These are phyloP conservation scores for Zonotrichia albicollis DNA, from an alignment of 2,797 vertebrate genomes.

Conservation along the genomic window DNA sequence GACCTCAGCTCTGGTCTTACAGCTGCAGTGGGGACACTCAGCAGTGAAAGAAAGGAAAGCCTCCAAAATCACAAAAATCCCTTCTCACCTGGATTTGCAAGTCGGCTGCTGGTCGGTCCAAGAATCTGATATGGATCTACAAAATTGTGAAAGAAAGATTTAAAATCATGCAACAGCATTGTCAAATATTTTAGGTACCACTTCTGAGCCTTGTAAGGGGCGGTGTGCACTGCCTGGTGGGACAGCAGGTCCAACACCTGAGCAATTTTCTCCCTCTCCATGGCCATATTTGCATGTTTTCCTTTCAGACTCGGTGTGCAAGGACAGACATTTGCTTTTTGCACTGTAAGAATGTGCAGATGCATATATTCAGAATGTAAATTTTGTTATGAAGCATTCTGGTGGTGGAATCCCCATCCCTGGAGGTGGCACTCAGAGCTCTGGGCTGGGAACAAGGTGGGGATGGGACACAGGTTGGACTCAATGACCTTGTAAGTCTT, in stretches of 20 bases:
- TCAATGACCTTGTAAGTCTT: background rate
- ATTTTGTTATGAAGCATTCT: background rate
- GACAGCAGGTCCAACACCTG: background rate
- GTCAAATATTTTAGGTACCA: background rate
- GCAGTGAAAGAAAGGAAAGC: background rate
- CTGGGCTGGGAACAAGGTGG: background rate
- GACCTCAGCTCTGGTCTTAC: background rate
- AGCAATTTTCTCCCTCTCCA: background rate
- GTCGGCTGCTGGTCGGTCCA: slow-evolving; percentile 87
- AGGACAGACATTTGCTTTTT: background rate
- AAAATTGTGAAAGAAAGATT: slow-evolving; percentile 7
- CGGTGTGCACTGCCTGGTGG: background rate
- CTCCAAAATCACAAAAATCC: background rate
- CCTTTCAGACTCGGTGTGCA: background rate
- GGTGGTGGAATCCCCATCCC: background rate
- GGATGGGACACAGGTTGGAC: accelerated
- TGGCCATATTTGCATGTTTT: background rate
- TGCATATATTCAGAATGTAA: background rate
- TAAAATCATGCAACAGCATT: background rate
- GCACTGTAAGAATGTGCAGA: background rate
- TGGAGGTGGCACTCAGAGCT: background rate
- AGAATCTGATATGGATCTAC: slow-evolving; percentile 90
- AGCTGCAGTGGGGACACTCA: background rate
- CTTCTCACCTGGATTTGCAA: slow-evolving; percentile 88
- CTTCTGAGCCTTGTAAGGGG: background rate